Base-by-base conservation (phyloP, 2,113 vertebrate genomes). In the Cromileptes altivelis region DNA sequence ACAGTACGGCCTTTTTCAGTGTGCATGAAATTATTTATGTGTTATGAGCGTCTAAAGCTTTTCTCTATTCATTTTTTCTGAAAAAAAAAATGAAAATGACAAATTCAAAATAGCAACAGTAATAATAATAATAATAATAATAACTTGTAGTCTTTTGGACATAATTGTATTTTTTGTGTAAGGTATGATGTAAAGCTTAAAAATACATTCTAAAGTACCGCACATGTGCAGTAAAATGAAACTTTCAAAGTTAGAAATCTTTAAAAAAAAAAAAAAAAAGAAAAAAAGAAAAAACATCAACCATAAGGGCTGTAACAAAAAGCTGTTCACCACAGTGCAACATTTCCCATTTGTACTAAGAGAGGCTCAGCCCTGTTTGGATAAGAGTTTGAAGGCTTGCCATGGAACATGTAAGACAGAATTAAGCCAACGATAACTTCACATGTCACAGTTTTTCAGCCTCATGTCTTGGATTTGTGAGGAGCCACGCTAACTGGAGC, bases 351-450 rank as follows among this genome's bases (percentile, higher is more conserved):
- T 47, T 25, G 70, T 17, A 57, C 6, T 30, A 64, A 30, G 45
- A 55, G 42, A 15, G 65, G 70, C 78, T 81, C 73, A 70, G 45
- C 4, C 19, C 68, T 27, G 69, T 81, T 71, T 67, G 65, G 64
- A 81, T 78, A 45, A 76, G 30, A 70, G 63, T 70, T 89, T 83
- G 84, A 89, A 68, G 57, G 61, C 30, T 57, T 82, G 83, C 80
- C 73, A 81, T 62, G 69, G 50, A 88, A 70, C 77, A 81, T 85
- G 82, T 85, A 53, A 53, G 72, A 50, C 76, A 80, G 80, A 64
- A 47, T 72, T 76, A 83, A 77, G 82, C 79, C 70, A 71, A 45
- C 2, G 3, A 63, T 27, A 64, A 58, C 75, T 67, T 85, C 23
- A 17, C 50, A 57, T 75, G 53, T 50, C 57, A 53, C 50, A 57